Evolutionary conservation across 2,797 vertebrate genomes (phyloP).

Genomic region (Aplochiton taeniatus): DNA sequence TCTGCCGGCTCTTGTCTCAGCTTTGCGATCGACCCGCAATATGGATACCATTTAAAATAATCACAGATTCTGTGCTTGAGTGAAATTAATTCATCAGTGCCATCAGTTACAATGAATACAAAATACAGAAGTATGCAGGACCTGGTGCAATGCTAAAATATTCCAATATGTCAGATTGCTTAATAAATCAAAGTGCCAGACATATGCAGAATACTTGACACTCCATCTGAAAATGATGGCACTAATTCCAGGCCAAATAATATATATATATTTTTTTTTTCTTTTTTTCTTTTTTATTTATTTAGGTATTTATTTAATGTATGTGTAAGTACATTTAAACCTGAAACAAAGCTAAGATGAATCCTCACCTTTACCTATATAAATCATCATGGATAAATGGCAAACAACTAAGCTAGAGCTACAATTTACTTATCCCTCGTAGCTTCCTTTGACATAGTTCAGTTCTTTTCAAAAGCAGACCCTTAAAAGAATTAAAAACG

Average conservation of each 20-base stretch:
- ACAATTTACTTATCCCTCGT: no score
- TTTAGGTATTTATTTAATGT: neutral
- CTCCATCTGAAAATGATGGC: slow-evolving; percentile 37
- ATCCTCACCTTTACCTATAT: no score
- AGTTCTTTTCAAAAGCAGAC: slow-evolving; percentile 37
- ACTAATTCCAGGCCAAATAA: slow-evolving; percentile 27
- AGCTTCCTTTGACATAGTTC: slow-evolving; percentile 28
- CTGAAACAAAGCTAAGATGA: no score
- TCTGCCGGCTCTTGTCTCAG: slow-evolving; percentile 67
- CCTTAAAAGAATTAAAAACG: slow-evolving; percentile 69
- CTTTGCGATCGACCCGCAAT: slow-evolving; percentile 75
- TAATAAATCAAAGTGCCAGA: slow-evolving; percentile 95
- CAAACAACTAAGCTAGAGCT: no score
- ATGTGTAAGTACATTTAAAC: no score
- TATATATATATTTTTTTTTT: no score
- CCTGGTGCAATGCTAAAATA: slow-evolving; percentile 71
- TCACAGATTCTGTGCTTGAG: slow-evolving; percentile 86
- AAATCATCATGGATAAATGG: no score
- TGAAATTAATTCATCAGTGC: slow-evolving; percentile 94
- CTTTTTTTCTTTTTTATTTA: no score
- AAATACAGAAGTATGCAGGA: slow-evolving; percentile 76
- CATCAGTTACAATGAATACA: slow-evolving; percentile 82
- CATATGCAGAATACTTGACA: slow-evolving; percentile 71
- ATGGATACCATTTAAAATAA: slow-evolving; percentile 84
- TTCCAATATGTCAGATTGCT: slow-evolving; percentile 84